A percentile compares a stretch with the other conserved stretches of the same genome.
Evolutionary conservation across 2,113 vertebrate genomes (phyloP).

Genomic region (Electrona antarctica): DNA sequence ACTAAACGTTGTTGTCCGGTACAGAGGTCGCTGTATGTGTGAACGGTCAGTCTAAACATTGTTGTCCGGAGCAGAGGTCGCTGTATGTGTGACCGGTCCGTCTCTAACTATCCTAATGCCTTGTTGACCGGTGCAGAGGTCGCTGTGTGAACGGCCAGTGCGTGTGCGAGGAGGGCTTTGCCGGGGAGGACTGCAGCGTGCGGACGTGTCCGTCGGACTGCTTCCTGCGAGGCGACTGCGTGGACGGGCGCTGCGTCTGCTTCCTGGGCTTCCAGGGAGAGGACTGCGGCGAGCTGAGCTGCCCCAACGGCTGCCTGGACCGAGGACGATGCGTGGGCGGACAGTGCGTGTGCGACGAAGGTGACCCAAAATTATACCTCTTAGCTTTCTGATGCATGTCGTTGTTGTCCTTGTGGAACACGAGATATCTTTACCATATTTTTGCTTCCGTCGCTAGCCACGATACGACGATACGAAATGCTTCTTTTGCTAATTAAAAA

Average conservation of each 20-base stretch:
- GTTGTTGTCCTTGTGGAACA: constrained; percentile 64
- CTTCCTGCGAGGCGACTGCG: constrained; percentile 80
- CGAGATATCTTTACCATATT: no score
- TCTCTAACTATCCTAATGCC: no score
- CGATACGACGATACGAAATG: no score
- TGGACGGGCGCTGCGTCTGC: constrained; percentile 74
- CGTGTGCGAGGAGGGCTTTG: constrained; percentile 85
- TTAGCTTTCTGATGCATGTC: constrained; percentile 75
- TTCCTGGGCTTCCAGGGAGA: constrained; percentile 75
- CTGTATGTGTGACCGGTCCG: no score
- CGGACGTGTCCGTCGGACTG: constrained; percentile 84
- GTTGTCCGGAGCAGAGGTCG: no score
- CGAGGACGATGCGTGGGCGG: constrained; percentile 78
- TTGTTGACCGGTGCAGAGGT: constrained; percentile 53
- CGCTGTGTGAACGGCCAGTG: constrained; percentile 87
- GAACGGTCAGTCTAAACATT: no score
- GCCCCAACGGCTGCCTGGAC: constrained; percentile 80
- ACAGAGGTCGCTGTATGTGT: no score
- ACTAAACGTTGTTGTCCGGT: no score
- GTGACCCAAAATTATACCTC: constrained; percentile 63
- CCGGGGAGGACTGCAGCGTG: constrained; percentile 83
- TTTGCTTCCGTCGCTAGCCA: no score
- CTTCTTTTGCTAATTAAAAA: no score
- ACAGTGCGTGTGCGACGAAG: constrained; percentile 73
- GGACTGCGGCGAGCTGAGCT: constrained; percentile 84